phyloP scores from a whole-genome alignment of 2,113 vertebrate species.

The Oncorhynchus masou region DNA sequence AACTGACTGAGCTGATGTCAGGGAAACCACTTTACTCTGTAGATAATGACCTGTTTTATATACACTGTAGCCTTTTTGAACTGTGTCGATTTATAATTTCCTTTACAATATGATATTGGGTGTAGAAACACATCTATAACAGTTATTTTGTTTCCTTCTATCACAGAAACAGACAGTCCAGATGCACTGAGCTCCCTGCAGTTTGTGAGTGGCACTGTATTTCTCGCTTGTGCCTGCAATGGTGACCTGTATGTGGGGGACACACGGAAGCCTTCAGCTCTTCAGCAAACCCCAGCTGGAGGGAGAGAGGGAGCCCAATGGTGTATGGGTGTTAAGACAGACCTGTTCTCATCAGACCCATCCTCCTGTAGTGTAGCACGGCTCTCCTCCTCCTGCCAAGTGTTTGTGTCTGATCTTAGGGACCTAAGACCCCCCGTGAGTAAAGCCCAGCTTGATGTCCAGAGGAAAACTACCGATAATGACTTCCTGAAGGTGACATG shows the following conservation, averaged over 20 bases:
- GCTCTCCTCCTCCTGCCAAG: constrained; percentile 71
- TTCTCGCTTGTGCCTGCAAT: constrained; percentile 70
- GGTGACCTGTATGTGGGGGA: constrained; percentile 78
- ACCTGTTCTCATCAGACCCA: neutral
- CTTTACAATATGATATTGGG: too few relatives aligned
- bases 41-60: constrained; percentile 60
- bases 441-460: constrained; percentile 62
- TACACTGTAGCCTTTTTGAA: too few relatives aligned
- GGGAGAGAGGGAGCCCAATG: constrained; percentile 42
- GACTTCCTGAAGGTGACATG: constrained; percentile 75
- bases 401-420: constrained; percentile 75
- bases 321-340: constrained; percentile 56
- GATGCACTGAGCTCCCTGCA: constrained; percentile 74
- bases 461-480: neutral
- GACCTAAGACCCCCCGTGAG: constrained; percentile 45
- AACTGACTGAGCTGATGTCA: constrained; percentile 73
- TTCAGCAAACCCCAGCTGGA: rapidly evolving
- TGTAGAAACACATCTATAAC: neutral
- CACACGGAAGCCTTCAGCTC: constrained; percentile 57
- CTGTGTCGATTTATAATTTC: too few relatives aligned
- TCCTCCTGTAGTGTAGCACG: constrained; percentile 57
- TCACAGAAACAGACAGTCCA: constrained; percentile 42
- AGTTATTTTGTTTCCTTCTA: neutral
- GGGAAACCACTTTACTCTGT: constrained; percentile 63
- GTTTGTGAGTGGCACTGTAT: constrained; percentile 66